Conservation (phyloP, 2,113 vertebrate species). For the Anthoscopus minutus region DNA sequence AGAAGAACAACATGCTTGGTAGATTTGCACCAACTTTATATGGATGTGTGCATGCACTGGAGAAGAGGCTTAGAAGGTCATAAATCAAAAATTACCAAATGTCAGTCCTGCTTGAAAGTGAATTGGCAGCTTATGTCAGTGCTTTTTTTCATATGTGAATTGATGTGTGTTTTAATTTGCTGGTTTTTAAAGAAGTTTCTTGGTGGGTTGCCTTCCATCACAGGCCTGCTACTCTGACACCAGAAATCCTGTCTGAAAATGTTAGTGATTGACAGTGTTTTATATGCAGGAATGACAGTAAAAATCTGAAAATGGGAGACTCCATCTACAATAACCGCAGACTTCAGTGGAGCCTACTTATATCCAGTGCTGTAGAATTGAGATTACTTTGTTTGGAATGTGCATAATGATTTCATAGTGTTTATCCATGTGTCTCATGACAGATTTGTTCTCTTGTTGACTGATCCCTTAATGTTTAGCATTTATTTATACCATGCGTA, state of each 20-base stretch:
- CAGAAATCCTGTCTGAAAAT: neutral
- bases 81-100: neutral
- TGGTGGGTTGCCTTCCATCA: neutral
- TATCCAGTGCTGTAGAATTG: neutral
- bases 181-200: neutral
- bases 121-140: neutral
- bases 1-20: accelerated
- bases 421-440: conserved; percentile 26
- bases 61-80: neutral
- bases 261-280: neutral
- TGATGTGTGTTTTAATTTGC: neutral
- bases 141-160: neutral
- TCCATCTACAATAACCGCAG: neutral
- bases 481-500: neutral
- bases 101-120: neutral
- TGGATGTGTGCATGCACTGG: neutral
- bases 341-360: neutral
- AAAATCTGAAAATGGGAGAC: neutral
- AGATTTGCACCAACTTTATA: neutral
- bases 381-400: conserved; percentile 1
- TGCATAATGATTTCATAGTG: neutral
- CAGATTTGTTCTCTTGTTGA: conserved; percentile 1
- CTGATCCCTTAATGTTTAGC: neutral
- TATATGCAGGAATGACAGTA: neutral
- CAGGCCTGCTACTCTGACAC: neutral